Percentiles rank a stretch among this genome's conserved stretches.
These are phyloP conservation scores for Drosophila pseudoobscura DNA, from an alignment of 1,140 invertebrate species.

Conservation along the genomic window DNA sequence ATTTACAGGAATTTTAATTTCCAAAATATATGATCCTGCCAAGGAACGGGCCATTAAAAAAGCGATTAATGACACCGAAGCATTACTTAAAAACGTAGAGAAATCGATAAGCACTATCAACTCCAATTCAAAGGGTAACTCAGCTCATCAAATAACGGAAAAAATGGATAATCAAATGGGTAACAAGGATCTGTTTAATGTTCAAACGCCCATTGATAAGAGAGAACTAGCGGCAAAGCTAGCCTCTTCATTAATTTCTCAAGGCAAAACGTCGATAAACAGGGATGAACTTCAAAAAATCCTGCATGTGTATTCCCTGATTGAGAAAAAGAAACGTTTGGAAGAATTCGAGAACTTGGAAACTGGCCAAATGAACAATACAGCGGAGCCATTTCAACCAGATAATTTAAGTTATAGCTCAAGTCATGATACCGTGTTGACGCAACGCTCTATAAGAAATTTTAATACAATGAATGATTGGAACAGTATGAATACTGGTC, in stretches of 20 bases:
- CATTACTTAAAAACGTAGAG: slow-evolving; percentile 40
- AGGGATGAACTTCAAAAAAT: slow-evolving; percentile 69
- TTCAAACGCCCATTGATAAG: slow-evolving; percentile 45
- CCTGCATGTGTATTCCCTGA: slow-evolving; percentile 61
- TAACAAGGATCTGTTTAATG: neutral
- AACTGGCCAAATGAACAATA: neutral
- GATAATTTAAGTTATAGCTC: neutral
- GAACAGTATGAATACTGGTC: slow-evolving; percentile 35
- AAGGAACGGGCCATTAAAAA: slow-evolving; percentile 64
- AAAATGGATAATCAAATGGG: slow-evolving; percentile 1
- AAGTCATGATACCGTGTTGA: slow-evolving; percentile 12
- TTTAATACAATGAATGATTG: slow-evolving; percentile 12
- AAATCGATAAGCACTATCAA: neutral
- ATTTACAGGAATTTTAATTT: slow-evolving; percentile 69
- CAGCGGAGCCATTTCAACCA: neutral
- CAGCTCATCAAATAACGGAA: neutral
- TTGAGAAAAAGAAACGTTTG: slow-evolving; percentile 65
- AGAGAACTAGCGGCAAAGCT: slow-evolving; percentile 67
- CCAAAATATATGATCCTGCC: slow-evolving; percentile 58
- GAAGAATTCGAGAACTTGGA: neutral
- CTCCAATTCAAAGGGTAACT: neutral
- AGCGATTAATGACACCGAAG: slow-evolving; percentile 58
- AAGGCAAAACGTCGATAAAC: slow-evolving; percentile 72
- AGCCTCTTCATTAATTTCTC: slow-evolving; percentile 63
- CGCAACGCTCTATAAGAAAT: slow-evolving; percentile 19